Evolutionary conservation across 2,113 vertebrate species (phyloP).

Genomic region (Thamnophis sirtalis): DNA sequence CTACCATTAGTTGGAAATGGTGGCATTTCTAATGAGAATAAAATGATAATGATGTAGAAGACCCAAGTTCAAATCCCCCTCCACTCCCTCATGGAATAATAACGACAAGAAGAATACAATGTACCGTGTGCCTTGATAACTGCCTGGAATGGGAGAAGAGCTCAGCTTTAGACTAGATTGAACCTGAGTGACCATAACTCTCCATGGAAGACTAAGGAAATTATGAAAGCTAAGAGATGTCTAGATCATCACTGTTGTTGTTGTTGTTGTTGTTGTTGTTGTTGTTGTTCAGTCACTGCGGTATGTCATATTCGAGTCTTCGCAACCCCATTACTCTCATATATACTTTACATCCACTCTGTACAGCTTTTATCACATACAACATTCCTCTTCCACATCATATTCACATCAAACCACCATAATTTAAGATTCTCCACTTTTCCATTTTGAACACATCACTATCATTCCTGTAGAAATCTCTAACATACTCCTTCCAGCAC

Average conservation of each 20-base stretch:
- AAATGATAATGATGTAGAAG: neutral
- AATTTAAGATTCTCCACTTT: neutral
- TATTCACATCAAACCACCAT: neutral
- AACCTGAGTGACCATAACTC: neutral
- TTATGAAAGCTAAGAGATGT: neutral
- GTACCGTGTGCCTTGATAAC: neutral
- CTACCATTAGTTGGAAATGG: neutral
- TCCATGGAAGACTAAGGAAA: neutral
- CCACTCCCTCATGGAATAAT: neutral
- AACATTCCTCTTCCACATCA: neutral
- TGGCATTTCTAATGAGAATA: neutral
- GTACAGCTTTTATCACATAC: neutral
- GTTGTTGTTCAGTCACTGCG: neutral
- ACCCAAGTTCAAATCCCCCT: neutral
- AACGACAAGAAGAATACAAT: neutral
- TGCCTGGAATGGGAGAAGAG: neutral
- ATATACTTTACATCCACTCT: neutral
- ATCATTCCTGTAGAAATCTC: neutral
- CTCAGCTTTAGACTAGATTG: neutral
- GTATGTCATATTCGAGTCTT: neutral
- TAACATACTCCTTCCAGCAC: neutral
- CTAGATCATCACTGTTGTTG: neutral
- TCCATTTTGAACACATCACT: neutral
- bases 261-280: neutral
- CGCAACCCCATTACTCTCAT: neutral